Evolutionary conservation across 2,797 vertebrate species (phyloP).

Genomic region (Thalassophryne amazonica): DNA sequence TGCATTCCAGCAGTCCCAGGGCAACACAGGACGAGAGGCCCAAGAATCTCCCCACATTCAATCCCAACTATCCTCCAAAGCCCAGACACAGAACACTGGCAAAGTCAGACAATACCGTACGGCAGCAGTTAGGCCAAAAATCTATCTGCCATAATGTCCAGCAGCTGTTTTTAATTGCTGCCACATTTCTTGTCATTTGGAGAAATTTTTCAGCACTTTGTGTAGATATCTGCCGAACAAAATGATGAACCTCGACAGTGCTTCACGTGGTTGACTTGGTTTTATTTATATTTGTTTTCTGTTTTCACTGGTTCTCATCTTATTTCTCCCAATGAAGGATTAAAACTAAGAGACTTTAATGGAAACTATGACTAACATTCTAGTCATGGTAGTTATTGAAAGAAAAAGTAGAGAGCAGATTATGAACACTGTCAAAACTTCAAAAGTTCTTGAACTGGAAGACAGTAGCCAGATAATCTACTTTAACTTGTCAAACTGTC

Average conservation of each 20-base stretch:
- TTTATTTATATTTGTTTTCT: too few species aligned
- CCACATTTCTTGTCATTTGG: background rate
- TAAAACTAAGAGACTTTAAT: too few species aligned
- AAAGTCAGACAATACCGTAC: background rate
- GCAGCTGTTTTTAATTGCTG: background rate
- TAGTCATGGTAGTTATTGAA: too few species aligned
- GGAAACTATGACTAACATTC: too few species aligned
- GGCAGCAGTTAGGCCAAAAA: conserved; percentile 15
- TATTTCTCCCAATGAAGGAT: too few species aligned
- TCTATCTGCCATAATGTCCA: background rate
- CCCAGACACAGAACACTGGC: conserved; percentile 12
- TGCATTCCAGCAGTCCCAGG: conserved; percentile 69
- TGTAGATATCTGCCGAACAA: conserved; percentile 3
- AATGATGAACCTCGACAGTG: too few species aligned
- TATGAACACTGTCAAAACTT: too few species aligned
- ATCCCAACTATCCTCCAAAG: conserved; percentile 53
- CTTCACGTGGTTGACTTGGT: too few species aligned
- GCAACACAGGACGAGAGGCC: conserved; percentile 65
- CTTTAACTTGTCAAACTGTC: too few species aligned
- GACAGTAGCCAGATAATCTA: too few species aligned
- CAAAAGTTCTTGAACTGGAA: too few species aligned
- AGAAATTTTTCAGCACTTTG: background rate
- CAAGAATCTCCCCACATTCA: conserved; percentile 63
- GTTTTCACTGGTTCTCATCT: background rate
- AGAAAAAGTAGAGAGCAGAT: too few species aligned